Percentiles rank a stretch among this genome's conserved stretches.
These are phyloP conservation scores for Tetanocera ferruginea DNA, from an alignment of 2,888 invertebrate species.

Conservation along the genomic window DNA sequence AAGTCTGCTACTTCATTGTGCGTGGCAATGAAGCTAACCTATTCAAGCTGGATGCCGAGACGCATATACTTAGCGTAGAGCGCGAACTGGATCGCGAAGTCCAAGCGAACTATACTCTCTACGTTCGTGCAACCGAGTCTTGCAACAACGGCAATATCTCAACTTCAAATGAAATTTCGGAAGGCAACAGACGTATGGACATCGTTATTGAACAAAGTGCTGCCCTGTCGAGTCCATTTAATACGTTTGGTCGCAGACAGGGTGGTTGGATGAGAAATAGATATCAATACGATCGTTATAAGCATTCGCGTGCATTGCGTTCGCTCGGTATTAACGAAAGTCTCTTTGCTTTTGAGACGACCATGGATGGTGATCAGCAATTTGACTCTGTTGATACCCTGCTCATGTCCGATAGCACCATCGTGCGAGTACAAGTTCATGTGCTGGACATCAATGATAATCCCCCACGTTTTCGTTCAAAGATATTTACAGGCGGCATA, in stretches of 20 bases:
- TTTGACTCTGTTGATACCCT: slow-evolving; percentile 37
- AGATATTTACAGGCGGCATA: slow-evolving; percentile 92
- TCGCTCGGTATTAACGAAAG: slow-evolving; percentile 38
- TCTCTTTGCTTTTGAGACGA: not conserved
- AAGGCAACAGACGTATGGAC: slow-evolving; percentile 48
- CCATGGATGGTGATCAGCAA: not conserved
- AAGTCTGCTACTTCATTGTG: slow-evolving; percentile 95
- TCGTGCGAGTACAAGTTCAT: slow-evolving; percentile 78
- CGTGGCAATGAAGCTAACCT: slow-evolving; percentile 82
- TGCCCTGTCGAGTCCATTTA: slow-evolving; percentile 41
- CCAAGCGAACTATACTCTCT: slow-evolving; percentile 77
- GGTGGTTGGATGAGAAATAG: slow-evolving; percentile 45
- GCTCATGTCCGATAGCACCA: slow-evolving; percentile 75
- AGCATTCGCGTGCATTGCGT: slow-evolving; percentile 58
- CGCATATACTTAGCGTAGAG: slow-evolving; percentile 73
- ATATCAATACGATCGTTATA: slow-evolving; percentile 56
- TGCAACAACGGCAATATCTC: slow-evolving; percentile 72
- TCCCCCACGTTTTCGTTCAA: slow-evolving; percentile 83
- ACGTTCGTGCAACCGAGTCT: slow-evolving; percentile 87
- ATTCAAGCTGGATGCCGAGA: slow-evolving; percentile 80
- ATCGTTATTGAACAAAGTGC: slow-evolving; percentile 39
- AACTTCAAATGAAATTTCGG: not conserved
- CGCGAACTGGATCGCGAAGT: slow-evolving; percentile 83
- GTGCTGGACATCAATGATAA: slow-evolving; percentile 94
- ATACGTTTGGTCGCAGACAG: slow-evolving; percentile 45